Evolutionary conservation across 1,140 invertebrate genomes (phyloP).

Genomic region (Drosophila navojoa): DNA sequence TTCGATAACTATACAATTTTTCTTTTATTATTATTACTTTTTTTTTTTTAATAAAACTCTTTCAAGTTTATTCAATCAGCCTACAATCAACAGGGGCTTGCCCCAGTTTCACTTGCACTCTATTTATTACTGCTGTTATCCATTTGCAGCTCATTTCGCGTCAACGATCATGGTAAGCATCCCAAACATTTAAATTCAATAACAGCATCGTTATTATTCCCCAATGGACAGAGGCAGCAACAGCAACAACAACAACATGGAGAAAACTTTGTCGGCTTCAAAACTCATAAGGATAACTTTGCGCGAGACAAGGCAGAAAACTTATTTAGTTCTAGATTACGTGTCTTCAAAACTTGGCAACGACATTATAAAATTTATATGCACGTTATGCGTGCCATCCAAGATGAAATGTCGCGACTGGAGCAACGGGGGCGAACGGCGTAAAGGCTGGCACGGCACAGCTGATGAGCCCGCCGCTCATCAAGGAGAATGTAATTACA

Average conservation of each 20-base stretch:
- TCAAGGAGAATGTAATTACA: conserved; percentile 79
- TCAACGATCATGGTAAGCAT: conserved; percentile 20
- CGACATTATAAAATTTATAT: conserved; percentile 77
- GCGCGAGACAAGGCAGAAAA: conserved; percentile 45
- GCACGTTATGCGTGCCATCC: conserved; percentile 68
- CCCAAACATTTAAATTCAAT: conserved; percentile 60
- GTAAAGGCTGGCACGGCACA: neutral
- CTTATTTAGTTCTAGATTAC: conserved; percentile 76
- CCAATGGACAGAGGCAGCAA: conserved; percentile 23
- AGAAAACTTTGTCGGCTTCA: conserved; percentile 26
- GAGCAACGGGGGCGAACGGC: neutral
- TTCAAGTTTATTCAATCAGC: neutral
- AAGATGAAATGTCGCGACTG: conserved; percentile 65
- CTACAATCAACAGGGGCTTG: neutral
- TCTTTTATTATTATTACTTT: no score
- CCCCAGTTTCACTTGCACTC: neutral
- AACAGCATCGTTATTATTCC: conserved; percentile 45
- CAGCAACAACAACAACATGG: conserved; percentile 17
- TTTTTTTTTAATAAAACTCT: neutral
- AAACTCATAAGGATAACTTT: conserved; percentile 58
- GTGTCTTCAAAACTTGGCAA: conserved; percentile 62
- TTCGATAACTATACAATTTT: no score
- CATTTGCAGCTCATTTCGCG: conserved; percentile 39
- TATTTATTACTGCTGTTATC: conserved; percentile 17
- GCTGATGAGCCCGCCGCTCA: conserved; percentile 54